Evolutionary conservation across 1,140 invertebrate species (phyloP), one percentile per base, ranked within the genome.

Genomic region (Drosophila persimilis): DNA sequence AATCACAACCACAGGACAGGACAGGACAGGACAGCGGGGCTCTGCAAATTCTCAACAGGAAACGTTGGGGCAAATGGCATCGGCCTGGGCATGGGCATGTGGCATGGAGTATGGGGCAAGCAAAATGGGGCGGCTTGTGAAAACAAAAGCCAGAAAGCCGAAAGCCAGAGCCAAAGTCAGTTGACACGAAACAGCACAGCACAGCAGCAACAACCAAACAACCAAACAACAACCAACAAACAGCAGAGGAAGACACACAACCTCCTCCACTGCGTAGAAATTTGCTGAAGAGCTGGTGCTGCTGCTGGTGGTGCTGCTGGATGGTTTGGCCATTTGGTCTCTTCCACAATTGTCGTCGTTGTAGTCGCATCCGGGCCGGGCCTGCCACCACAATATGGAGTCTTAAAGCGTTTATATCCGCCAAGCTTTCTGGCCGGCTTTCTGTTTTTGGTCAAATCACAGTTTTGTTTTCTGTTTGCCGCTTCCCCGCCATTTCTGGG

Each of bases 381-480:
- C 11, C 35, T 39, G 35, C 35, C 35, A 39, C 11, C 66, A 57
- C 77, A 79, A 80, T 75, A 85, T 80, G 80, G 66, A 86, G 73
- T 59, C 69, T 80, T 61, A 75, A 81, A 86, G 79, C 83, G 83
- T 86, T 79, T 88, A 86, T 86, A 86, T 86, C 81, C 81, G 81
- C 81, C 48, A 80, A 86, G 83, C 77, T 74, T 74, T 73, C 73
- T 62, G 41, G 77, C 56, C 55, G 76, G 59, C 71, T 81, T 81
- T 75, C 81, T 86, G 77, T 71, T 86, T 86, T 86, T 86, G 81
- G 81, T 77, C 83, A 86, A 86, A 86, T 86, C 81, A 86, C 83
- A 75, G 81, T 81, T 75, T 64, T 54, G 47, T 57, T 51, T 51
- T 39, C 35, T 31, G 44, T 51, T 51, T 58, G 35, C 35, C 35